Evolutionary conservation across 1,140 invertebrate genomes (phyloP).

Genomic region (Galleria mellonella): DNA sequence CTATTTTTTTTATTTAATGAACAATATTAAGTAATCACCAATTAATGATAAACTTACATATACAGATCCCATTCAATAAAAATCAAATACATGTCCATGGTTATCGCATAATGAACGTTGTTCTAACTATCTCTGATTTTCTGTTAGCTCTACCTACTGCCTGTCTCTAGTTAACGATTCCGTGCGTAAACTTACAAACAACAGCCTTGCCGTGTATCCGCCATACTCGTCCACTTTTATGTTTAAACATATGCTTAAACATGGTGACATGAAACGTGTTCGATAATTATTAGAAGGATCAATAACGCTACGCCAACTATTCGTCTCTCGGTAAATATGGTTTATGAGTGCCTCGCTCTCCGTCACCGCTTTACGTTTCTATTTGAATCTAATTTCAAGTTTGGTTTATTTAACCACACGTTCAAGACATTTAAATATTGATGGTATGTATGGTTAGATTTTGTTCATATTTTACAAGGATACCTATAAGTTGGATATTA

Average conservation of each 20-base stretch:
- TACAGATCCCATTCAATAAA: conserved; percentile 29
- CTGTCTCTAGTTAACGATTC: conserved; percentile 51
- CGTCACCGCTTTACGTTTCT: conserved; percentile 51
- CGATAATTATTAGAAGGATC: conserved; percentile 74
- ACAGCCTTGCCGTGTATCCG: conserved; percentile 38
- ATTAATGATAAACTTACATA: too few species aligned
- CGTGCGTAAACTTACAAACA: conserved; percentile 61
- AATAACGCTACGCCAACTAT: conserved; percentile 65
- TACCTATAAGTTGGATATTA: too few species aligned
- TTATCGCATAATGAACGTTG: conserved; percentile 18
- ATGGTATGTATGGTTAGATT: too few species aligned
- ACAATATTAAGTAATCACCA: too few species aligned
- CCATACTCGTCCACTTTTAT: conserved; percentile 56
- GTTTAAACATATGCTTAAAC: conserved; percentile 61
- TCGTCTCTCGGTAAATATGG: conserved; percentile 61
- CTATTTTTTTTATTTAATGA: too few species aligned
- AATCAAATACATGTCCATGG: conserved; percentile 10
- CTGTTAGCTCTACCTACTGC: conserved; percentile 65
- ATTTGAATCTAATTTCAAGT: conserved; percentile 66
- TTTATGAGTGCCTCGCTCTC: conserved; percentile 54
- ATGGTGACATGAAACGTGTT: conserved; percentile 71
- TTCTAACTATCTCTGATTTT: conserved; percentile 37
- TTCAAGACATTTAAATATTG: conserved; percentile 11
- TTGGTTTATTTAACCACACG: conserved; percentile 27
- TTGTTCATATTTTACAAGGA: too few species aligned